Evolutionary conservation across 2,888 invertebrate genomes (phyloP).

Genomic region (Blera fallax): DNA sequence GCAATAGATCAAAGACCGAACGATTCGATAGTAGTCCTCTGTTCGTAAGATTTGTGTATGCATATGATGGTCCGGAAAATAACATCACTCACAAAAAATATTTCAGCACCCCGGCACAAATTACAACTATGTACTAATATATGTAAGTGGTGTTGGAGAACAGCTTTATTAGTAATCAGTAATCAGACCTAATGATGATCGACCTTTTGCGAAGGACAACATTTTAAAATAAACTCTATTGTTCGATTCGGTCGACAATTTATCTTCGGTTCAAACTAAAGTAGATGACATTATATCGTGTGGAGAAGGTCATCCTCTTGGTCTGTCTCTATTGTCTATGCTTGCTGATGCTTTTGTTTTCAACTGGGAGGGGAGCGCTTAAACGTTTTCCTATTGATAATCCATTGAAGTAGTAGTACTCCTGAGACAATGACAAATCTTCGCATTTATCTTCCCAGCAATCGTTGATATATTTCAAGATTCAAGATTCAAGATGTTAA

Average conservation of each 20-base stretch:
- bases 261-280: slow-evolving; percentile 63
- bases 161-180: background rate
- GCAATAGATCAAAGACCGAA: no score
- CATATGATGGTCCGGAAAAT: no score
- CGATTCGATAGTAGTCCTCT: no score
- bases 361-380: slow-evolving; percentile 20
- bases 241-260: slow-evolving; percentile 50
- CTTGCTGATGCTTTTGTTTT: slow-evolving; percentile 9
- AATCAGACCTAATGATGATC: slow-evolving; percentile 32
- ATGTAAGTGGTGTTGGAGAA: background rate
- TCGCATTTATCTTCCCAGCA: slow-evolving; percentile 67
- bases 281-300: slow-evolving; percentile 65
- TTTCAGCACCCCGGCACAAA: no score
- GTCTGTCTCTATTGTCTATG: slow-evolving; percentile 55
- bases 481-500: slow-evolving; percentile 70
- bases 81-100: no score
- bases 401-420: slow-evolving; percentile 67
- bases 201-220: slow-evolving; percentile 27
- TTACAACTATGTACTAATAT: no score
- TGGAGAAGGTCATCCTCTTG: slow-evolving; percentile 62
- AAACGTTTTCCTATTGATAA: slow-evolving; percentile 64
- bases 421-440: slow-evolving; percentile 71
- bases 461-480: slow-evolving; percentile 71
- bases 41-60: no score
- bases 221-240: slow-evolving; percentile 54